phyloP scores from a whole-genome alignment of 2,797 vertebrate species.

The Thamnophis elegans region DNA sequence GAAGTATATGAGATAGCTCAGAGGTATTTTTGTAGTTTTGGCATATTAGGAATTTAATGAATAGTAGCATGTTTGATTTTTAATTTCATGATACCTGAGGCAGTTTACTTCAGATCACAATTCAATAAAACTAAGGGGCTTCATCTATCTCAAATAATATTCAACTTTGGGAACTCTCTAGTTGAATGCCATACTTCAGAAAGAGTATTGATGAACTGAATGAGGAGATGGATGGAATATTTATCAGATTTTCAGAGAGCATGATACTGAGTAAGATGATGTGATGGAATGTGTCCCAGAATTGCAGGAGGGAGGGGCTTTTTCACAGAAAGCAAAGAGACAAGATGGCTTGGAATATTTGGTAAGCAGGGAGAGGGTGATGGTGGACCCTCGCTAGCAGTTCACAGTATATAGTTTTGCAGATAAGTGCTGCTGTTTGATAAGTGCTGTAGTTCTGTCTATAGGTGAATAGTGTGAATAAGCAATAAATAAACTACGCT shows the following conservation, averaged over 20 bases:
- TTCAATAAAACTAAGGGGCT: not conserved
- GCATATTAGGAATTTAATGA: not conserved
- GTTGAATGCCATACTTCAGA: not conserved
- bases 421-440: not conserved
- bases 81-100: not conserved
- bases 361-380: not conserved
- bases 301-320: not conserved
- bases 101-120: not conserved
- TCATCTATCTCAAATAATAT: not conserved
- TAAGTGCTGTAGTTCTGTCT: not conserved
- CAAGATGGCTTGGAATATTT: not conserved
- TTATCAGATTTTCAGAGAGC: not conserved
- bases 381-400: not conserved
- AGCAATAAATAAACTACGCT: not conserved
- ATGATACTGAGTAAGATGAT: not conserved
- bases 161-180: not conserved
- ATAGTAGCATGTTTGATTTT: not conserved
- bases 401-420: not conserved
- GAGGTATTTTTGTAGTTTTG: not conserved
- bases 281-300: not conserved
- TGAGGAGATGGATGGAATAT: not conserved
- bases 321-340: not conserved
- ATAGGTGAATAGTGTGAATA: not conserved
- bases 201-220: not conserved
- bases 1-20: not conserved